These are phyloP conservation scores for Leptopilina clavipes DNA, from an alignment of 1,140 invertebrate genomes.

Conservation along the genomic window DNA sequence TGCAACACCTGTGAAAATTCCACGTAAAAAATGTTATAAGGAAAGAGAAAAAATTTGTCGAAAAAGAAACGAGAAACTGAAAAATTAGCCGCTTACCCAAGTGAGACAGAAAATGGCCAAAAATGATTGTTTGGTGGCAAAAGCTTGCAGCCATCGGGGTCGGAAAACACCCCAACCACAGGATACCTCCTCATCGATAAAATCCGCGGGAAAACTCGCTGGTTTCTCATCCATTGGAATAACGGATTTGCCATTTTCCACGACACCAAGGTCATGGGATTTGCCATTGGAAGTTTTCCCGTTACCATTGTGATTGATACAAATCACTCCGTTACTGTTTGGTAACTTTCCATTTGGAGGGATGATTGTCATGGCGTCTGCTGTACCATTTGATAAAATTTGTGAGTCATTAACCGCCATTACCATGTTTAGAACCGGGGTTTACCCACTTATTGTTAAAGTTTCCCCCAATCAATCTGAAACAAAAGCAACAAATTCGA, in stretches of 20 bases:
- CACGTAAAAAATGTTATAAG: no score
- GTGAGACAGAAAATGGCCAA: conserved; percentile 91
- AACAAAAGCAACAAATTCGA: no score
- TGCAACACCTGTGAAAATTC: conserved; percentile 80
- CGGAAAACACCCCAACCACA: conserved; percentile 83
- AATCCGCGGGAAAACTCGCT: conserved; percentile 63
- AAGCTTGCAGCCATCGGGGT: conserved; percentile 83
- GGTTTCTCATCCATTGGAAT: conserved; percentile 61
- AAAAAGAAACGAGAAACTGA: no score
- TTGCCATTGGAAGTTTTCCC: conserved; percentile 67
- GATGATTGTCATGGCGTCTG: conserved; percentile 65
- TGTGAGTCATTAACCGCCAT: conserved; percentile 69
- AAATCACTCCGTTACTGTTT: conserved; percentile 65
- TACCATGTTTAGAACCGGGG: background rate
- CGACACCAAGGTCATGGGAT: conserved; percentile 56
- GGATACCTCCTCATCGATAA: conserved; percentile 74
- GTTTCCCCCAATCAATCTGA: no score
- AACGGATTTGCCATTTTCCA: conserved; percentile 65
- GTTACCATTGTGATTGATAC: conserved; percentile 68
- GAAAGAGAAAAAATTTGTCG: no score
- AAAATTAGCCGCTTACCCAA: conserved; percentile 76
- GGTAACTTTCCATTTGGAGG: conserved; percentile 63
- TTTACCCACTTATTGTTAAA: no score
- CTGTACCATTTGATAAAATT: conserved; percentile 63
- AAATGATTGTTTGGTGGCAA: conserved; percentile 93